phyloP scores from a whole-genome alignment of 1,140 invertebrate genomes.

The Reticulitermes speratus region DNA sequence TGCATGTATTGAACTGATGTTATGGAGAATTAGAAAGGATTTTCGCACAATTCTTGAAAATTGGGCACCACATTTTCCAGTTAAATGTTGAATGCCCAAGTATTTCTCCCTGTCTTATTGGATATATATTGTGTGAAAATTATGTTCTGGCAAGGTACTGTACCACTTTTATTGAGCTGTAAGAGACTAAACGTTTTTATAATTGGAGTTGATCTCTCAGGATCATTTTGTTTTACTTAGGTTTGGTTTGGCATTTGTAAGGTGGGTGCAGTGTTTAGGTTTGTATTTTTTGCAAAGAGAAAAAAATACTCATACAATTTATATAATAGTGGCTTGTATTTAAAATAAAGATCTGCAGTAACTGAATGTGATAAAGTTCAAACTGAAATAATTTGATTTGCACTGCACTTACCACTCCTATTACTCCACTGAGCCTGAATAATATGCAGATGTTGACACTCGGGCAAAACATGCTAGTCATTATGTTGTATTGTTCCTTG shows the following conservation, averaged over 20 bases:
- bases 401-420: neutral
- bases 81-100: neutral
- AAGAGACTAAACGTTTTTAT: neutral
- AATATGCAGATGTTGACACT: neutral
- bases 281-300: neutral
- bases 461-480: neutral
- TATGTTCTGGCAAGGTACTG: neutral
- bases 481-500: neutral
- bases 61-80: neutral
- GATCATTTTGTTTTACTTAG: neutral
- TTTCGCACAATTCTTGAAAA: conserved; percentile 37
- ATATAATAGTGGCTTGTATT: neutral
- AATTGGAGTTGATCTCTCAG: neutral
- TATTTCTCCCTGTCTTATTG: neutral
- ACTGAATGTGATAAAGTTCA: neutral
- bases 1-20: conserved; percentile 79
- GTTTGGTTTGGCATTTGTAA: neutral
- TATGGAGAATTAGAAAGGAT: conserved; percentile 67
- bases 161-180: neutral
- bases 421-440: neutral
- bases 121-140: neutral
- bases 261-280: neutral
- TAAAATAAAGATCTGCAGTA: neutral
- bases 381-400: neutral
- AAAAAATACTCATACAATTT: neutral